phyloP scores from a whole-genome alignment of 92 coral and sea anemone species.

The Ricordea florida region DNA sequence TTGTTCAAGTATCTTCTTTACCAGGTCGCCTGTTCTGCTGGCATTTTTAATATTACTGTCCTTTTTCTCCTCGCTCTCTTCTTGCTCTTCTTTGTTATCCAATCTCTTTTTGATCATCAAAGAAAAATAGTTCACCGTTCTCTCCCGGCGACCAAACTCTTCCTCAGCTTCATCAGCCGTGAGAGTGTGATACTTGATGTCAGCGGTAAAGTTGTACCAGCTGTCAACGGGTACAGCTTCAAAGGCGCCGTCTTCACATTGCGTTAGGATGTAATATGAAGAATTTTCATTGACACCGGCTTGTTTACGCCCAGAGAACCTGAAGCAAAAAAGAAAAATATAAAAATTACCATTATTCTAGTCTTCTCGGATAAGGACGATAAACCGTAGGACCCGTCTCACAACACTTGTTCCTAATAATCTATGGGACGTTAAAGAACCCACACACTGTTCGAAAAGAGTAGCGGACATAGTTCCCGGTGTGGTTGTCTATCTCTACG shows the following conservation, averaged over 20 bases:
- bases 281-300: conserved; percentile 93
- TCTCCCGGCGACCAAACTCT: conserved; percentile 84
- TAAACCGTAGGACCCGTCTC: too few relatives aligned
- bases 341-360: too few relatives aligned
- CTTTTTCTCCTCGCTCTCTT: conserved; percentile 57
- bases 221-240: conserved; percentile 93
- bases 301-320: conserved; percentile 93
- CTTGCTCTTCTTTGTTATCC: conserved; percentile 68
- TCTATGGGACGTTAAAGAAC: too few relatives aligned
- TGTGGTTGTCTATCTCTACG: too few relatives aligned
- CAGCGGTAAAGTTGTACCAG: conserved; percentile 93
- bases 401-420: too few relatives aligned
- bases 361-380: too few relatives aligned
- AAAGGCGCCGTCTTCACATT: conserved; percentile 94
- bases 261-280: conserved; percentile 88
- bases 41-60: conserved; percentile 12
- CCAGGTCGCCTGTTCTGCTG: conserved; percentile 44
- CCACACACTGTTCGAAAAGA: too few relatives aligned
- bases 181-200: conserved; percentile 84
- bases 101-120: conserved; percentile 92
- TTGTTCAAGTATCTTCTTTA: too few relatives aligned
- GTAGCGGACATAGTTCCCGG: too few relatives aligned
- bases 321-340: neutral
- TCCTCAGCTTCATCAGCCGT: conserved; percentile 98
- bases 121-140: conserved; percentile 87